Percentiles rank a stretch among this genome's conserved stretches.
Evolutionary conservation across 2,797 vertebrate genomes (phyloP).

Genomic region (Zenarchopterus dispar): DNA sequence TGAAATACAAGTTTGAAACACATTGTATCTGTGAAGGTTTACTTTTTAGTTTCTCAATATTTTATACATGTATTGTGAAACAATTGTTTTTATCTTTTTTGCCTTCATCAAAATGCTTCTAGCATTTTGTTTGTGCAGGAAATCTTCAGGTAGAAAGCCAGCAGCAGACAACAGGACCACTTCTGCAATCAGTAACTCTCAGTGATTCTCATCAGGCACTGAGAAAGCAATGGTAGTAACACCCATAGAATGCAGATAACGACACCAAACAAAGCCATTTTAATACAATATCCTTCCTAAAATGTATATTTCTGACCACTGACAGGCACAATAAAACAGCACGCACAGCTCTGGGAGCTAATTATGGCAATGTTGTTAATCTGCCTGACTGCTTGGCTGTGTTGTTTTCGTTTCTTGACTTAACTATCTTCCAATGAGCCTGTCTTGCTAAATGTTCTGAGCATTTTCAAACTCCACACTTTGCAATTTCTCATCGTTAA

Average conservation of each 20-base stretch:
- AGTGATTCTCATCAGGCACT: constrained; percentile 21
- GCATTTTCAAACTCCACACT: too few relatives aligned
- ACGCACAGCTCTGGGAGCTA: constrained; percentile 47
- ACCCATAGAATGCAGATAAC: constrained; percentile 12
- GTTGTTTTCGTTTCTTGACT: constrained; percentile 49
- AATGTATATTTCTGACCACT: constrained; percentile 35
- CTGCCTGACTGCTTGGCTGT: constrained; percentile 41
- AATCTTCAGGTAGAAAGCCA: neutral
- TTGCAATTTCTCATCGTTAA: too few relatives aligned
- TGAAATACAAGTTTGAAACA: neutral
- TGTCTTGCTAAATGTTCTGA: too few relatives aligned
- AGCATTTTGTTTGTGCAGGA: neutral
- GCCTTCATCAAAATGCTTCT: neutral
- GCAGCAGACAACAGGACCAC: neutral
- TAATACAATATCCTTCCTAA: constrained; percentile 20
- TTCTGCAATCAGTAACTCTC: constrained; percentile 9
- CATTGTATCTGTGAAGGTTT: too few relatives aligned
- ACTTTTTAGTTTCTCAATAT: too few relatives aligned
- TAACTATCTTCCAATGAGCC: neutral
- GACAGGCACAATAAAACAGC: constrained; percentile 45
- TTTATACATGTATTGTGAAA: too few relatives aligned
- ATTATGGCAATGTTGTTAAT: constrained; percentile 51
- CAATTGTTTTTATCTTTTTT: too few relatives aligned
- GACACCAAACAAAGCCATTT: constrained; percentile 18
- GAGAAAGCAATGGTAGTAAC: constrained; percentile 33